phyloP scores from a whole-genome alignment of 2,113 vertebrate species.

The Benitochromis conjunctus region DNA sequence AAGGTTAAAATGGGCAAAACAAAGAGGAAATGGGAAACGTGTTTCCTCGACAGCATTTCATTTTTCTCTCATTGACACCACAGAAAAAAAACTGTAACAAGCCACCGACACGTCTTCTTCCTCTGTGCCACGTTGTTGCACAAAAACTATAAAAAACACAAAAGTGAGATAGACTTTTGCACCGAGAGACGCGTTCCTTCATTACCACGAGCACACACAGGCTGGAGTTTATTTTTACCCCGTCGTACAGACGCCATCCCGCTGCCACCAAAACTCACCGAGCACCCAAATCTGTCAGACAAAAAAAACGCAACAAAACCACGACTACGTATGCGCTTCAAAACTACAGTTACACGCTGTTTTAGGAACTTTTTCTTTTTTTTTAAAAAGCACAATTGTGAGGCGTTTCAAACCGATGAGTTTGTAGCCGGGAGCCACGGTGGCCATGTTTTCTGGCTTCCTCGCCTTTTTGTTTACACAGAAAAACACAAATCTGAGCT shows the following conservation, averaged over 20 bases:
- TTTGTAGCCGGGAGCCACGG: not conserved
- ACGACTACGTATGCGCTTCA: not conserved
- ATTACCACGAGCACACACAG: not conserved
- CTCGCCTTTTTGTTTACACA: not conserved
- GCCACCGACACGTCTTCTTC: not conserved
- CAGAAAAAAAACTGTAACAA: not conserved
- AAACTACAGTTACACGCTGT: not conserved
- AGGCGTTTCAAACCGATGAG: not conserved
- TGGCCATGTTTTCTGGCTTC: not conserved
- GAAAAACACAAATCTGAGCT: not conserved
- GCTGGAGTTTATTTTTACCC: not conserved
- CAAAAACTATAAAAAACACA: not conserved
- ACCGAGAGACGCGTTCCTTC: not conserved
- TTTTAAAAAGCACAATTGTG: fast-evolving
- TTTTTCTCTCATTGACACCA: not conserved
- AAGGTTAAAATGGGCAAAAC: not conserved
- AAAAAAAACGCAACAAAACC: not conserved
- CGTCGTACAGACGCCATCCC: not conserved
- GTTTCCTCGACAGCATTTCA: not conserved
- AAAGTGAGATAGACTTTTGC: not conserved
- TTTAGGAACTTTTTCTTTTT: too few species aligned
- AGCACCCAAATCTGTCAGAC: not conserved
- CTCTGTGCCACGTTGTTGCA: not conserved
- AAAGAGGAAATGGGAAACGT: not conserved
- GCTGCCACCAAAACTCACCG: not conserved